Evolutionary conservation across 92 coral and sea anemone species (phyloP), one percentile per base, ranked within the genome.

Genomic region (Palythoa grandiflora): DNA sequence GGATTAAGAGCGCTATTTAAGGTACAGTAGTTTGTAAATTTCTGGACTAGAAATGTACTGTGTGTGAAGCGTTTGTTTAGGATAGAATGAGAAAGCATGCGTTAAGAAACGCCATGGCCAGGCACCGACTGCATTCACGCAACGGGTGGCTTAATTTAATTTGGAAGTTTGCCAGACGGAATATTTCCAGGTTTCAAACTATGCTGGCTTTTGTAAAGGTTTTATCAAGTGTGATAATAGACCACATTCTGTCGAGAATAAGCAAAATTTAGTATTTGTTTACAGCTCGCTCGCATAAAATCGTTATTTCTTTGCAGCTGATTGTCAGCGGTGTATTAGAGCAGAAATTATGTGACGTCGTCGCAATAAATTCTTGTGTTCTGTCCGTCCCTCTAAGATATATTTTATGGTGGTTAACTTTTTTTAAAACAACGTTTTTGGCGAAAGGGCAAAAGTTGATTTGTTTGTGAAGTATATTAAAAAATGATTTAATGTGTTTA

Each of bases 101-200:
- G 36, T 70, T 35, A 12, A n/a, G 1, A 9, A 36, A 3, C 47
- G 48, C 47, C 40, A 70, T 48, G 47, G 48, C 47, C 40, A 70
- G 75, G 47, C 75, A 70, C 75, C 47, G n/a, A 70, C 36, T 15
- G 11, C 47, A 38, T 15, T 70, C 47, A 70, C 75, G 17, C 75
- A 9, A 70, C 75, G 40, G 40, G 75, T 2, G 17, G 75, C 28
- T 36, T 20, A 70, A n/a, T 63, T 70, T 38, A 35, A 65, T 2
- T 38, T 68, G 73, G 73, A 68, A 20, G 73, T 20, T 12, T 6
- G 73, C 73, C 73, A 68, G 21, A 68, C 73, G 47, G 75, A 70
- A 70, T 20, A 35, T 63, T 16, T 63, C 70, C 35, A 63, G n/a
- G 6, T 55, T 55, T 55, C 14, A 55, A 15, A 55, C 12, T 54